These are phyloP conservation scores for Drosophila testacea DNA, from an alignment of 2,888 invertebrate genomes.

Conservation along the genomic window DNA sequence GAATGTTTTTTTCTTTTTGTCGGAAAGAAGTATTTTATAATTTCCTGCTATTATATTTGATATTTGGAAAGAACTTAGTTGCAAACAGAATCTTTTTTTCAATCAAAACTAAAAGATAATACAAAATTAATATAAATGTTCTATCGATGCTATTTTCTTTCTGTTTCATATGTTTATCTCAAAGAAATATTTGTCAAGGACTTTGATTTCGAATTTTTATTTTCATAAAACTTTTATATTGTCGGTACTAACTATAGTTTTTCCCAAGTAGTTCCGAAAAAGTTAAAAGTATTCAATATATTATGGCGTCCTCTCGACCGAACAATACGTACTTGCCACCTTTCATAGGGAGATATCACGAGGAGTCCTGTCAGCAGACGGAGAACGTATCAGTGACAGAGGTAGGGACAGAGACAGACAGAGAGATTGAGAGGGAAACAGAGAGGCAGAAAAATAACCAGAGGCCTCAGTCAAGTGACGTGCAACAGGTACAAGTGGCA, in stretches of 20 bases:
- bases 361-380: slow-evolving; percentile 7
- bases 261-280: background rate
- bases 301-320: background rate
- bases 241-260: background rate
- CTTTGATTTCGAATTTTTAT: background rate
- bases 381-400: background rate
- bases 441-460: background rate
- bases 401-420: background rate
- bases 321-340: slow-evolving; percentile 8
- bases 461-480: too few species aligned
- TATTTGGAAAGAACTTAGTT: too few species aligned
- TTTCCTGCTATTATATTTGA: background rate
- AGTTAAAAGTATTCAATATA: background rate
- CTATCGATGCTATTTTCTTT: too few species aligned
- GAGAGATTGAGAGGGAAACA: too few species aligned
- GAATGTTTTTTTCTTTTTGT: background rate
- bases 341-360: slow-evolving; percentile 2
- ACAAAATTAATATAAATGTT: too few species aligned
- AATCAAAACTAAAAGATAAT: too few species aligned
- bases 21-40: background rate
- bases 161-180: background rate
- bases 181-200: background rate
- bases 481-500: background rate
- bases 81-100: too few species aligned
- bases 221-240: background rate